Percentiles rank a stretch among this genome's conserved stretches.
phyloP scores from a whole-genome alignment of 2,888 invertebrate genomes.

The Xylota segnis region DNA sequence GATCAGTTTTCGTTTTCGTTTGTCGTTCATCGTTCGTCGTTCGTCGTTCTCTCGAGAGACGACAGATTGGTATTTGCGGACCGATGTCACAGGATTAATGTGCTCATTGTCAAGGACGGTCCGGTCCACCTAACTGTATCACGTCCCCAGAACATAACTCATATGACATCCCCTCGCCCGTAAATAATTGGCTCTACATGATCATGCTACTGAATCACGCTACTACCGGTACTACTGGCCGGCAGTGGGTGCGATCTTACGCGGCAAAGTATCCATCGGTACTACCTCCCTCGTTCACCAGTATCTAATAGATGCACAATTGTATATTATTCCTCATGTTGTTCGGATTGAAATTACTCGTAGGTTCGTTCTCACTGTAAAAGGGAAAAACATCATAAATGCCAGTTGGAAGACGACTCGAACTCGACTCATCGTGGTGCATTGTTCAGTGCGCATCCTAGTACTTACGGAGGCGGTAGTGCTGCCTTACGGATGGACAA shows the following conservation, averaged over 20 bases:
- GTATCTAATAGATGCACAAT: slow-evolving; percentile 38
- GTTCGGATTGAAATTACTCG: slow-evolving; percentile 51
- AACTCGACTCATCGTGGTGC: slow-evolving; percentile 36
- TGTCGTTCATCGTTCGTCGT: too few relatives aligned
- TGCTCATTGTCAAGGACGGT: slow-evolving; percentile 73
- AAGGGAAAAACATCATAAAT: slow-evolving; percentile 66
- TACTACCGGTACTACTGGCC: background rate
- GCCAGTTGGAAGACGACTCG: slow-evolving; percentile 52
- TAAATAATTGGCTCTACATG: slow-evolving; percentile 72
- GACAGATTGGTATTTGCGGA: slow-evolving; percentile 69
- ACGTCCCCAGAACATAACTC: slow-evolving; percentile 66
- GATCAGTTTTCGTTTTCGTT: slow-evolving; percentile 25
- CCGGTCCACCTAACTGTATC: slow-evolving; percentile 66
- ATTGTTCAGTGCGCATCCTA: slow-evolving; percentile 55
- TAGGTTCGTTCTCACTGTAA: background rate
- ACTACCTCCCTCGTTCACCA: background rate
- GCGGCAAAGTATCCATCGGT: slow-evolving; percentile 52
- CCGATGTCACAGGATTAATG: slow-evolving; percentile 69
- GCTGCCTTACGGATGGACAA: slow-evolving; percentile 7
- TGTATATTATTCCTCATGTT: slow-evolving; percentile 4
- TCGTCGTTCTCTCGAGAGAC: slow-evolving; percentile 54
- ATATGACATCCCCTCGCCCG: slow-evolving; percentile 60
- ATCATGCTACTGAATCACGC: slow-evolving; percentile 73
- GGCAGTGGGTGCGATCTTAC: slow-evolving; percentile 56
- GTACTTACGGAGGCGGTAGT: background rate